A percentile compares a stretch with the other conserved stretches of the same genome.
These are phyloP conservation scores for Popillia japonica DNA, from an alignment of 1,140 invertebrate species.

Conservation along the genomic window DNA sequence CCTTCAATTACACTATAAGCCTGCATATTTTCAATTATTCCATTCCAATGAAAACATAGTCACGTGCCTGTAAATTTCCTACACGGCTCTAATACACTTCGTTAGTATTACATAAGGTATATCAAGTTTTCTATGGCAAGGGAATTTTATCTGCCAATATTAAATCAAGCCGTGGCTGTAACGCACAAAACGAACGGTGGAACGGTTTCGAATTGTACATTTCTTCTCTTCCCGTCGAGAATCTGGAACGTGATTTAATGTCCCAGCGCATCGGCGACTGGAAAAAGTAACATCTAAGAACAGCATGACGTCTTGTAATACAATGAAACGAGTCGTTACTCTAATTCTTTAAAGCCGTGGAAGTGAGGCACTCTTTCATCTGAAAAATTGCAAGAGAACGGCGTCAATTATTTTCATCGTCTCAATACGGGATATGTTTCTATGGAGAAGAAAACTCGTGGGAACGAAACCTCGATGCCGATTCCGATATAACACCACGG, in stretches of 20 bases:
- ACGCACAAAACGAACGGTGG: not conserved
- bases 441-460: not conserved
- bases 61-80: no score
- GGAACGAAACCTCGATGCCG: not conserved
- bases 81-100: not conserved
- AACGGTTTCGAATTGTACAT: not conserved
- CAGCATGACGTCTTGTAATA: not conserved
- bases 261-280: not conserved
- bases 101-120: not conserved
- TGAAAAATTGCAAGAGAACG: not conserved
- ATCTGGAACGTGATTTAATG: slow-evolving; percentile 3
- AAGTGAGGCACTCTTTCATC: not conserved
- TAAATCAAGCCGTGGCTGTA: not conserved
- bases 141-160: not conserved
- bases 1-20: no score
- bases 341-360: not conserved
- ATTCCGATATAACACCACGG: no score
- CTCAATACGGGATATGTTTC: not conserved
- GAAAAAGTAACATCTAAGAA: not conserved
- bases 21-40: no score
- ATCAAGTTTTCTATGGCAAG: not conserved
- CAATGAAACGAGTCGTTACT: not conserved
- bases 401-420: not conserved
- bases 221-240: not conserved
- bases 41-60: no score